Percentiles rank a stretch among this genome's conserved stretches.
Conservation (phyloP, 2,888 invertebrate genomes). For the Brachyopa scutellaris region DNA sequence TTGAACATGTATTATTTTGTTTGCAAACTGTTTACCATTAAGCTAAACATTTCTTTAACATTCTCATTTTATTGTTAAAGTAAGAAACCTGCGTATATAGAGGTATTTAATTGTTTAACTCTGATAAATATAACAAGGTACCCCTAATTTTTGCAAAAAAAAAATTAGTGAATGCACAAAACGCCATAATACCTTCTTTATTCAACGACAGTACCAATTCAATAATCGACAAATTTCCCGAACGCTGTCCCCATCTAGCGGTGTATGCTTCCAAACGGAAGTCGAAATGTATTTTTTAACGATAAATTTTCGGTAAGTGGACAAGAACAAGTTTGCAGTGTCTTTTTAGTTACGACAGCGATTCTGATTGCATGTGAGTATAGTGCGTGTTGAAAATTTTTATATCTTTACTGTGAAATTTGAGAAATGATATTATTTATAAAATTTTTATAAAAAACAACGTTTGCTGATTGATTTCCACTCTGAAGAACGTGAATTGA, state of each 20-base stretch:
- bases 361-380: slow-evolving; percentile 95
- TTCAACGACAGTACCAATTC: background rate
- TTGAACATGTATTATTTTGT: too few relatives aligned
- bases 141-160: too few relatives aligned
- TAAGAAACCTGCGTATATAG: too few relatives aligned
- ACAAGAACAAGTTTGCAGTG: slow-evolving; percentile 75
- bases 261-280: slow-evolving; percentile 50
- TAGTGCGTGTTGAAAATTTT: slow-evolving; percentile 71
- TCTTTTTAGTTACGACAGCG: slow-evolving; percentile 91
- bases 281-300: slow-evolving; percentile 49
- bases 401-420: slow-evolving; percentile 40
- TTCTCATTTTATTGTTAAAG: too few relatives aligned
- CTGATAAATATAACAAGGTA: too few relatives aligned
- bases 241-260: slow-evolving; percentile 27
- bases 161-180: too few relatives aligned
- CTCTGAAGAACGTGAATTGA: background rate
- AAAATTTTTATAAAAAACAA: slow-evolving; percentile 26
- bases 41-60: too few relatives aligned
- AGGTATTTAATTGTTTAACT: too few relatives aligned
- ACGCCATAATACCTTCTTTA: too few relatives aligned
- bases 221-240: slow-evolving; percentile 1
- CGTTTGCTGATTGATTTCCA: background rate
- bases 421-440: slow-evolving; percentile 33
- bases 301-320: slow-evolving; percentile 72
- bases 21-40: too few relatives aligned